Conservation (phyloP, 1,140 invertebrate genomes). For the Campoletis sonorensis region DNA sequence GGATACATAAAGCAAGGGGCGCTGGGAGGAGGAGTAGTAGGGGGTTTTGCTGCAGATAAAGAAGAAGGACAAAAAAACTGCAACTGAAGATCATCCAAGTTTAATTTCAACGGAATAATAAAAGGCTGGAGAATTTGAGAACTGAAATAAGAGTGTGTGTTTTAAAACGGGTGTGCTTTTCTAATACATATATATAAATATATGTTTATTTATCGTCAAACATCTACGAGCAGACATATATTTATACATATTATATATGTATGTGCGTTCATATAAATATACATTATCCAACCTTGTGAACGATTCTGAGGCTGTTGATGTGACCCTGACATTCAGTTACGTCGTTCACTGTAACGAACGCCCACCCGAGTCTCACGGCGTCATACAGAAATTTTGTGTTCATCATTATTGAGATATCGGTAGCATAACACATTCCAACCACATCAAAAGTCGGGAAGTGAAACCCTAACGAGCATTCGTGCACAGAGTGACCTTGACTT, state of each 20-base stretch:
- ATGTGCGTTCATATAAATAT: background rate
- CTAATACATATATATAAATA: background rate
- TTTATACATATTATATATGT: too few species aligned
- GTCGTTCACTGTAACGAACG: conserved; percentile 45
- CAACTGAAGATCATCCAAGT: background rate
- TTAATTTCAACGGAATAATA: too few species aligned
- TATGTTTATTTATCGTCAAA: background rate
- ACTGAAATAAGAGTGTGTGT: background rate
- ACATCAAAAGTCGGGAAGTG: background rate
- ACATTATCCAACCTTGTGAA: conserved; percentile 6
- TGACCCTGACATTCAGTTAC: conserved; percentile 67
- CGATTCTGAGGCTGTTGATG: conserved; percentile 53
- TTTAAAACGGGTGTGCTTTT: background rate
- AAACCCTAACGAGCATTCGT: background rate
- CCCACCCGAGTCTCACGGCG: conserved; percentile 21
- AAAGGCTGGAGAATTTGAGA: background rate
- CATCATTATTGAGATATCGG: background rate
- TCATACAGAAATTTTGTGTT: conserved; percentile 16
- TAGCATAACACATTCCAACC: background rate
- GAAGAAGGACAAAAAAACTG: background rate
- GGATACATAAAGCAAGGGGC: background rate
- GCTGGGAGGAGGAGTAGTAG: background rate
- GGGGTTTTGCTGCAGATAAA: background rate
- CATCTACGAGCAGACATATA: background rate
- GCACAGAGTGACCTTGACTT: conserved; percentile 20